Evolutionary conservation across 2,888 invertebrate genomes (phyloP).

Genomic region (Pollenia griseotomentosa): DNA sequence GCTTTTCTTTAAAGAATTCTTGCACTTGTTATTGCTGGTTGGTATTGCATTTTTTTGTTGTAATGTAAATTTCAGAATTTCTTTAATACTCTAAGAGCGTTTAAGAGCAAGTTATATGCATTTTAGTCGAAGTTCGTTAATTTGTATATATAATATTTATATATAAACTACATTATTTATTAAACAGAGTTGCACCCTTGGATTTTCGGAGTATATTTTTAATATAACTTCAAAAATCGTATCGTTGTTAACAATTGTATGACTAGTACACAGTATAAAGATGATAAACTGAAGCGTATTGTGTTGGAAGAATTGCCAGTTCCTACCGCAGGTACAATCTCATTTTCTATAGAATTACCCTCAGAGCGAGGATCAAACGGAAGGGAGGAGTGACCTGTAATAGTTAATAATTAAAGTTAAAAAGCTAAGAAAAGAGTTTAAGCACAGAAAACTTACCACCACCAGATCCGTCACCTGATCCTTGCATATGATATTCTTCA

Average conservation of each 20-base stretch:
- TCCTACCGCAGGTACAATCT: constrained; percentile 72
- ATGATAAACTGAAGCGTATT: constrained; percentile 62
- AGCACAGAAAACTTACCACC: constrained; percentile 78
- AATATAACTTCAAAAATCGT: constrained; percentile 70
- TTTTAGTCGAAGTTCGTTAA: constrained; percentile 54
- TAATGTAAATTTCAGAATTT: constrained; percentile 56
- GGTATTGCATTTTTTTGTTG: constrained; percentile 35
- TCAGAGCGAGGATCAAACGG: constrained; percentile 77
- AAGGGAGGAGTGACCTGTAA: constrained; percentile 76
- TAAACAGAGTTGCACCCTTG: constrained; percentile 74
- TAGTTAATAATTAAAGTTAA: background rate
- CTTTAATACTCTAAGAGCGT: constrained; percentile 67
- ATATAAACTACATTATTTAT: constrained; percentile 71
- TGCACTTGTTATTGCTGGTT: constrained; percentile 67
- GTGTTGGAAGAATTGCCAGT: constrained; percentile 62
- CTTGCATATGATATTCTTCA: constrained; percentile 81
- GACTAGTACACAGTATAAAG: constrained; percentile 67
- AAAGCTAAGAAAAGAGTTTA: background rate
- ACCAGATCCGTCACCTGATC: constrained; percentile 83
- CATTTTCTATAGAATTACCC: constrained; percentile 74
- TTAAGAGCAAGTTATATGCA: constrained; percentile 70
- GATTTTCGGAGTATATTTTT: constrained; percentile 60
- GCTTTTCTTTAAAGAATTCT: constrained; percentile 58
- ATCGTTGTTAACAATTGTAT: constrained; percentile 68
- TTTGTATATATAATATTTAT: constrained; percentile 53